phyloP scores from a whole-genome alignment of 2,797 vertebrate genomes.

The Phrynocephalus vlangalii region DNA sequence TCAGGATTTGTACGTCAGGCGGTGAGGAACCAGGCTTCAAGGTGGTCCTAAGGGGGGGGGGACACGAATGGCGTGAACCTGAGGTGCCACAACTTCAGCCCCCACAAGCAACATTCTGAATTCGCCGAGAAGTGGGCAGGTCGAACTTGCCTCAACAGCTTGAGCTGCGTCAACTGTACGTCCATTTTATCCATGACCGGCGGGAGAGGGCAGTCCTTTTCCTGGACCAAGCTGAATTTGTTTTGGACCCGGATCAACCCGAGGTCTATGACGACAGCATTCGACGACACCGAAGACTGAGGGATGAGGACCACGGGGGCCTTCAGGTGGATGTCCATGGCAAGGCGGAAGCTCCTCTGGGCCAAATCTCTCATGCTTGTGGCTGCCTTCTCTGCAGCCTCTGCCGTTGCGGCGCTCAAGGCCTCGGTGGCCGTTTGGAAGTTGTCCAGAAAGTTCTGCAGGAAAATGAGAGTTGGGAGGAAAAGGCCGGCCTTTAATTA shows the following conservation, averaged over 20 bases:
- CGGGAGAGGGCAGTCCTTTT: slow-evolving; percentile 76
- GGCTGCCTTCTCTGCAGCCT: slow-evolving; percentile 93
- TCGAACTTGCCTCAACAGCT: slow-evolving; percentile 82
- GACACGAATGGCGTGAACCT: too few species aligned
- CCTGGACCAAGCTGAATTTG: slow-evolving; percentile 78
- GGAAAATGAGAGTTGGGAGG: not conserved
- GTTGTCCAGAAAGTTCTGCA: slow-evolving; percentile 82
- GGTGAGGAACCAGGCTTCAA: slow-evolving; percentile 73
- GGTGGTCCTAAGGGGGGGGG: slow-evolving; percentile 75
- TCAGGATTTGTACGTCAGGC: slow-evolving; percentile 87
- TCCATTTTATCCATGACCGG: slow-evolving; percentile 86
- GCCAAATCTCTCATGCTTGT: slow-evolving; percentile 90
- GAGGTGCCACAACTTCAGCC: rapidly evolving
- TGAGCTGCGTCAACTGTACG: slow-evolving; percentile 85
- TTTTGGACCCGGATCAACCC: slow-evolving; percentile 90
- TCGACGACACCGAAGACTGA: slow-evolving; percentile 87
- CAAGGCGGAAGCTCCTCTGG: slow-evolving; percentile 91
- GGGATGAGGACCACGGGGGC: slow-evolving; percentile 94
- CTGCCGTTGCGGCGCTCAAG: slow-evolving; percentile 87
- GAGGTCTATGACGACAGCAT: slow-evolving; percentile 89
- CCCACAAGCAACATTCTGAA: not conserved
- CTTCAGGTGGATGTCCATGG: slow-evolving; percentile 88
- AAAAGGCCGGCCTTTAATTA: not conserved
- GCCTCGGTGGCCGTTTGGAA: slow-evolving; percentile 89
- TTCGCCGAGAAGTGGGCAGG: not conserved